Evolutionary conservation across 1,140 invertebrate species (phyloP).

Genomic region (Zaprionus ghesquierei): DNA sequence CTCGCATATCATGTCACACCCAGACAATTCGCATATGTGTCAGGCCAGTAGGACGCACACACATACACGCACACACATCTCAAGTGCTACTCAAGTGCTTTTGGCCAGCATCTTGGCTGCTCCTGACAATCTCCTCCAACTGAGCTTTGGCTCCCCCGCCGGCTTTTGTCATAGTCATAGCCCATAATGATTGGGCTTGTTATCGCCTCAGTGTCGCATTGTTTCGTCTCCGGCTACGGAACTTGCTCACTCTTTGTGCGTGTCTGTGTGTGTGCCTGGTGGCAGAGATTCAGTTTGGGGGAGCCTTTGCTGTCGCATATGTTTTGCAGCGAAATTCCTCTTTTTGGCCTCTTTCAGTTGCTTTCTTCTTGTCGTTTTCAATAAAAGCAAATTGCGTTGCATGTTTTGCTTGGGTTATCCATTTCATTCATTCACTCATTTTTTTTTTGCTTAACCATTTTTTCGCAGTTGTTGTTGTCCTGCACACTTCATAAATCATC

Average conservation of each 20-base stretch:
- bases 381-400: constrained; percentile 80
- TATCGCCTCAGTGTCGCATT: constrained; percentile 72
- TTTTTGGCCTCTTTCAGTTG: constrained; percentile 28
- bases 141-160: constrained; percentile 20
- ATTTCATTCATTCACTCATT: constrained; percentile 16
- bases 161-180: constrained; percentile 53
- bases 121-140: constrained; percentile 36
- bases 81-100: constrained; percentile 56
- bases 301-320: constrained; percentile 20
- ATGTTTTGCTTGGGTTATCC: constrained; percentile 60
- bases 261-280: background rate
- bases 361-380: constrained; percentile 64
- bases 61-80: constrained; percentile 32
- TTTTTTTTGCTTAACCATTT: background rate
- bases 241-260: background rate
- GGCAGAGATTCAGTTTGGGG: background rate
- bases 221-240: constrained; percentile 51
- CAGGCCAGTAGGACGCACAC: constrained; percentile 55
- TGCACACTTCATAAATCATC: constrained; percentile 76
- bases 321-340: constrained; percentile 24
- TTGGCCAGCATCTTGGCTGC: constrained; percentile 42
- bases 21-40: constrained; percentile 78
- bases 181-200: constrained; percentile 78
- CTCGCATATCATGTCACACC: constrained; percentile 82
- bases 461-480: constrained; percentile 23